Conservation (phyloP, 2,888 invertebrate genomes). For the Germaria angustata region DNA sequence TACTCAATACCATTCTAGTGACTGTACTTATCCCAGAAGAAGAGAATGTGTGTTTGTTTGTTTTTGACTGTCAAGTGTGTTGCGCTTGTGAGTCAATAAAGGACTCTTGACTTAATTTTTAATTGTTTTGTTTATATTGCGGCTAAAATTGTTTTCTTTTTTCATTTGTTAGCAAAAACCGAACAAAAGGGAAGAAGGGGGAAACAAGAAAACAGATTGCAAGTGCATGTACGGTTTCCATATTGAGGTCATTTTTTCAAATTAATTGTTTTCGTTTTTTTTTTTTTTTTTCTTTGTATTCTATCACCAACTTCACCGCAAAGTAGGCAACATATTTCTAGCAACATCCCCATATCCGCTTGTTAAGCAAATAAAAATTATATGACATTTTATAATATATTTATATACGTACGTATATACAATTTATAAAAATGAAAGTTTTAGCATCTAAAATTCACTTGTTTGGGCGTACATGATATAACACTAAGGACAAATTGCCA, state of each 20-base stretch:
- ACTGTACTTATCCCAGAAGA: not conserved
- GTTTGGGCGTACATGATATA: too few species aligned
- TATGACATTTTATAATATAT: too few species aligned
- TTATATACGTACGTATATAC: too few species aligned
- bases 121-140: not conserved
- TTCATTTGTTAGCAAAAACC: not conserved
- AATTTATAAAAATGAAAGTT: too few species aligned
- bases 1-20: not conserved
- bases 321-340: not conserved
- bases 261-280: not conserved
- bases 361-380: not conserved
- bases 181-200: not conserved
- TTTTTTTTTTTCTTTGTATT: not conserved
- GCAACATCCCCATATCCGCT: not conserved
- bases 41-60: conserved; percentile 4
- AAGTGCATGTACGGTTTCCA: conserved; percentile 50
- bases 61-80: conserved; percentile 38
- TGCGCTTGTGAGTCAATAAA: conserved; percentile 19
- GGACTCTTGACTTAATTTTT: conserved; percentile 31
- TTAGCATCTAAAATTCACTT: too few species aligned
- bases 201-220: conserved; percentile 12
- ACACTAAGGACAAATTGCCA: too few species aligned
- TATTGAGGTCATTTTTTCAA: conserved; percentile 43
- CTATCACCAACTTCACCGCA: not conserved
- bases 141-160: not conserved